Conservation (phyloP, 2,113 vertebrate species). For the Bufo gargarizans region DNA sequence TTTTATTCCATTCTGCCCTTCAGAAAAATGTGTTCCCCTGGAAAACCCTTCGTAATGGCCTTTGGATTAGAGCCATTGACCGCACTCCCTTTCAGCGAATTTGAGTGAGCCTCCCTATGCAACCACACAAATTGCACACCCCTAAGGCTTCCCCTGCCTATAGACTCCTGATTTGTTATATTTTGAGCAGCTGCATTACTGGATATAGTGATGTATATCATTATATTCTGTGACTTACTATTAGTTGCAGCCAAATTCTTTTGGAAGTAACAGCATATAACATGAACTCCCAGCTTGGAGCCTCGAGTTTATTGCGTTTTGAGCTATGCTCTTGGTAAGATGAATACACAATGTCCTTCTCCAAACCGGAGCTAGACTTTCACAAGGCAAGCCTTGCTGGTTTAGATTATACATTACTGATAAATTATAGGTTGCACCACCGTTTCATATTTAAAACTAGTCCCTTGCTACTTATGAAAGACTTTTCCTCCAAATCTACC, state of each 20-base stretch:
- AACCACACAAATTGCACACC: too few relatives aligned
- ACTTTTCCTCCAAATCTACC: conserved; percentile 7
- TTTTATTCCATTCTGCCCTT: too few relatives aligned
- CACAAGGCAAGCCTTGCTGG: background rate
- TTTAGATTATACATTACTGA: background rate
- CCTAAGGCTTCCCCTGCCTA: too few relatives aligned
- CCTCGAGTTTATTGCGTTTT: background rate
- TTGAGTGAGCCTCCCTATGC: too few relatives aligned
- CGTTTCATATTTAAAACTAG: background rate
- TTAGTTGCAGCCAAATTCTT: too few relatives aligned
- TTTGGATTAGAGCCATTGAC: too few relatives aligned
- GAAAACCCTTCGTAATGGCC: too few relatives aligned
- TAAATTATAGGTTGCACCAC: background rate
- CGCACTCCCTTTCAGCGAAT: too few relatives aligned
- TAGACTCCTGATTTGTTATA: too few relatives aligned
- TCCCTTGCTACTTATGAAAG: conserved; percentile 3
- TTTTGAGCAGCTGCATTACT: too few relatives aligned
- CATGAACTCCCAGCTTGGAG: background rate
- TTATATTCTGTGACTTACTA: too few relatives aligned
- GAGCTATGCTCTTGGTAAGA: background rate
- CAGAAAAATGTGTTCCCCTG: too few relatives aligned
- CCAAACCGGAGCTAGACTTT: background rate
- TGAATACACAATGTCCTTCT: background rate
- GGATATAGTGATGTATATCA: background rate
- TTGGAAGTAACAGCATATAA: background rate